These are phyloP conservation scores for Pitta sordida DNA, from an alignment of 2,113 vertebrate genomes.

Conservation along the genomic window DNA sequence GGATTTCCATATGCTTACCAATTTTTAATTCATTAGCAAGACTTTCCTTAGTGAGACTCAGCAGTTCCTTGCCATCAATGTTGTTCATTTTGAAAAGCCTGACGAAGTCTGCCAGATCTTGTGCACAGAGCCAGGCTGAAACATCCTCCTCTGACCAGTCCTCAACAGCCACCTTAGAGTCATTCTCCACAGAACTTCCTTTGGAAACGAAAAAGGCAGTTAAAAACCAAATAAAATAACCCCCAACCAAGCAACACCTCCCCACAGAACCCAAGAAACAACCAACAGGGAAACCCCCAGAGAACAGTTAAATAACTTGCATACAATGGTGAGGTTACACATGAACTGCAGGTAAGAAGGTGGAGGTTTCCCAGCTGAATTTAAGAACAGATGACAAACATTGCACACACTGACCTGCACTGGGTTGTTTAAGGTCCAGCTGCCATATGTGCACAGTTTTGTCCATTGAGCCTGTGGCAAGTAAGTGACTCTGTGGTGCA, in stretches of 20 bases:
- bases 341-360: not conserved
- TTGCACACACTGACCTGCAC: conserved; percentile 67
- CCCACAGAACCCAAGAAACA: not conserved
- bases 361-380: not conserved
- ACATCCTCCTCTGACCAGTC: conserved; percentile 91
- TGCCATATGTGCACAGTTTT: conserved; percentile 87
- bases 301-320: not conserved
- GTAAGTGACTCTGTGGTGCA: conserved; percentile 75
- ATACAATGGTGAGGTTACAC: not conserved
- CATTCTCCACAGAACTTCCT: conserved; percentile 63
- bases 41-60: conserved; percentile 82
- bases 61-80: conserved; percentile 83
- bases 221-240: not conserved
- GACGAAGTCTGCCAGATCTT: conserved; percentile 76
- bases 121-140: conserved; percentile 76
- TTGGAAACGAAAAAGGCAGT: conserved; percentile 50
- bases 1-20: conserved; percentile 71
- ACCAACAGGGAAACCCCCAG: not conserved
- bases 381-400: not conserved
- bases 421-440: conserved; percentile 64
- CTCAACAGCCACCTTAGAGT: conserved; percentile 63
- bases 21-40: conserved; percentile 82
- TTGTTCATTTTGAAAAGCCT: conserved; percentile 81
- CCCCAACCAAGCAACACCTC: not conserved
- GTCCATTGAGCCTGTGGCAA: conserved; percentile 93